A percentile compares a stretch with the other conserved stretches of the same genome.
phyloP scores from a whole-genome alignment of 2,888 invertebrate genomes.

The Sinhomidia bicolor region DNA sequence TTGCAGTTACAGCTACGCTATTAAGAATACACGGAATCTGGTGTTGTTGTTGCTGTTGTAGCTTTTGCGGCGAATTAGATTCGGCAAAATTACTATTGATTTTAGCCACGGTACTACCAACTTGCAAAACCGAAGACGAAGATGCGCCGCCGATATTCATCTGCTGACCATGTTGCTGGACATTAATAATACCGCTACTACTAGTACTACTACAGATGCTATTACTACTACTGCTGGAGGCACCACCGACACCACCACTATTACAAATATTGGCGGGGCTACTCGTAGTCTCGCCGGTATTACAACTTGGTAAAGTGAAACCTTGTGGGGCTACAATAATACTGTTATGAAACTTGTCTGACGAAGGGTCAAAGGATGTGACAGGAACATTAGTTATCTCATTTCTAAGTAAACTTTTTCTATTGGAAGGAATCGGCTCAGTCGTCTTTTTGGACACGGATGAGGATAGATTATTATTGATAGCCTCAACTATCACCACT shows the following conservation, averaged over 20 bases:
- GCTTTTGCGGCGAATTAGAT: not conserved
- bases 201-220: too few relatives aligned
- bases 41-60: too few relatives aligned
- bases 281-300: slow-evolving; percentile 8
- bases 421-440: slow-evolving; percentile 69
- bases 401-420: slow-evolving; percentile 67
- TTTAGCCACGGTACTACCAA: slow-evolving; percentile 34
- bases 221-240: slow-evolving; percentile 3
- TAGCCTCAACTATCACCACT: slow-evolving; percentile 67
- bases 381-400: slow-evolving; percentile 63
- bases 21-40: slow-evolving; percentile 16
- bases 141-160: not conserved
- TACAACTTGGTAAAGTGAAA: slow-evolving; percentile 28
- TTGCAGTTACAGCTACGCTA: slow-evolving; percentile 16
- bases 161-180: slow-evolving; percentile 46
- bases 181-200: too few relatives aligned
- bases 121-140: slow-evolving; percentile 31
- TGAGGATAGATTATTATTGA: slow-evolving; percentile 72
- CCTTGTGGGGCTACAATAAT: slow-evolving; percentile 31
- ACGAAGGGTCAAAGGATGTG: slow-evolving; percentile 68
- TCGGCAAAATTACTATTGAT: slow-evolving; percentile 58
- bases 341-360: slow-evolving; percentile 59
- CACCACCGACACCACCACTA: not conserved
- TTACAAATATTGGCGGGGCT: not conserved
- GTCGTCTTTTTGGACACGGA: slow-evolving; percentile 68